A percentile compares a stretch with the other conserved stretches of the same genome.
These are phyloP conservation scores for Chaetophractus vellerosus DNA, from an alignment of 2,797 vertebrate species.

Conservation along the genomic window DNA sequence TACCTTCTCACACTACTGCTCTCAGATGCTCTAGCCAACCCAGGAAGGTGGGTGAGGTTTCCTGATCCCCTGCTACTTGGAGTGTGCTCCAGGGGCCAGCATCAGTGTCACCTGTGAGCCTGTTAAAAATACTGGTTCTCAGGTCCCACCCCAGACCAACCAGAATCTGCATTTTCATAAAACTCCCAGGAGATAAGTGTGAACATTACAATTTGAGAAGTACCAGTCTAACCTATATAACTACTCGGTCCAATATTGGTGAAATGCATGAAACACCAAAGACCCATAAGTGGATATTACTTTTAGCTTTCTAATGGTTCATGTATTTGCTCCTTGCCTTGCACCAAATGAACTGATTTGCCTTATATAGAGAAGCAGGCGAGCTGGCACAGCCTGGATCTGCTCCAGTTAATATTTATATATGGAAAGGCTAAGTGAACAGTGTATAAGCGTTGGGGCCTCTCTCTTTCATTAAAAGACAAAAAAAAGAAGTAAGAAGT, in stretches of 20 bases:
- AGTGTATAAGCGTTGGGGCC: background rate
- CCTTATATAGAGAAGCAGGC: constrained; percentile 60
- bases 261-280: background rate
- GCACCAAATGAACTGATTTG: background rate
- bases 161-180: background rate
- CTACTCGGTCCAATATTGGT: background rate
- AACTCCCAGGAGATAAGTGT: background rate
- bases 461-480: constrained; percentile 44
- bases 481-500: background rate
- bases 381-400: background rate
- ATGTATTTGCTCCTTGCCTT: background rate
- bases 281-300: background rate
- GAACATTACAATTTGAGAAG: background rate
- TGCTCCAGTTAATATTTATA: constrained; percentile 44
- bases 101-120: background rate
- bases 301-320: background rate
- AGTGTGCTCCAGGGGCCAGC: rapidly evolving
- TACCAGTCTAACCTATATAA: background rate
- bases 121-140: background rate
- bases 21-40: background rate
- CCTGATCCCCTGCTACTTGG: background rate
- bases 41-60: background rate
- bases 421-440: constrained; percentile 34
- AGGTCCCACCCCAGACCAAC: background rate
- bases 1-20: background rate